These are phyloP conservation scores for Cactoblastis cactorum DNA, from an alignment of 2,888 invertebrate genomes.

Conservation along the genomic window DNA sequence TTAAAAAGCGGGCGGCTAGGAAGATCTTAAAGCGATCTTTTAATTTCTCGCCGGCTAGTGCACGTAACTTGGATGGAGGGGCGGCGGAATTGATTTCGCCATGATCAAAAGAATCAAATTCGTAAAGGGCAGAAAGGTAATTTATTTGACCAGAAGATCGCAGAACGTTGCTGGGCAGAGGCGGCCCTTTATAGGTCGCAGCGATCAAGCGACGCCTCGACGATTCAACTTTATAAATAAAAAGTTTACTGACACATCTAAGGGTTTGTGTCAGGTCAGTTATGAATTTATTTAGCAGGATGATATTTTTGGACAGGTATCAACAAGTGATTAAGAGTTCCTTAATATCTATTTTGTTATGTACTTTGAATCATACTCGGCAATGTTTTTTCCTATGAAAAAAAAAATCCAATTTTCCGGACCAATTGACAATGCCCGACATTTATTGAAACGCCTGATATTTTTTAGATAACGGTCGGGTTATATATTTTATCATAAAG, in stretches of 20 bases:
- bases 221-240: neutral
- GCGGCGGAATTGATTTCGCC: slow-evolving; percentile 58
- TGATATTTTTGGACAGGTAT: no score
- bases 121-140: slow-evolving; percentile 59
- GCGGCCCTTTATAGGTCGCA: slow-evolving; percentile 13
- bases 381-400: no score
- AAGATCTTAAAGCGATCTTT: slow-evolving; percentile 7
- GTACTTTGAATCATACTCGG: no score
- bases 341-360: no score
- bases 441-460: no score
- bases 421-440: no score
- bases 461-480: no score
- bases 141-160: slow-evolving; percentile 57
- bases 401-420: no score
- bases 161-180: slow-evolving; percentile 29
- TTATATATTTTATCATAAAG: no score
- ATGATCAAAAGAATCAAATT: slow-evolving; percentile 66
- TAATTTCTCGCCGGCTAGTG: slow-evolving; percentile 17
- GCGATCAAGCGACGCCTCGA: neutral
- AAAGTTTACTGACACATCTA: neutral
- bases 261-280: neutral
- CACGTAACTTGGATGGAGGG: slow-evolving; percentile 28
- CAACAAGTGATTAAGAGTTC: no score
- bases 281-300: neutral
- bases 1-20: neutral